These are phyloP conservation scores for Aepyceros melampus DNA, from an alignment of 2,113 vertebrate genomes.

Conservation along the genomic window DNA sequence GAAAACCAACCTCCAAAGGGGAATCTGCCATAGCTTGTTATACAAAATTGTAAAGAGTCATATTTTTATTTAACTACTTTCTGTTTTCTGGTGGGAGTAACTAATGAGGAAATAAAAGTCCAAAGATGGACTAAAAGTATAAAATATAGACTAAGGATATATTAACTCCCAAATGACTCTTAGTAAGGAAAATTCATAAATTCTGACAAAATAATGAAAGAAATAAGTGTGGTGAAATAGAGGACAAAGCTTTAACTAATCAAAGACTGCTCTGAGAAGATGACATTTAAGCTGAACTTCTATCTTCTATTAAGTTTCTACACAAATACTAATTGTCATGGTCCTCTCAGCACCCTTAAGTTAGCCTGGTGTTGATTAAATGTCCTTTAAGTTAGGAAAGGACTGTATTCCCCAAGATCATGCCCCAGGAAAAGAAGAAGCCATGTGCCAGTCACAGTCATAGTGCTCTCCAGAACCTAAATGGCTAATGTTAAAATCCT, in stretches of 20 bases:
- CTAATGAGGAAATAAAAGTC: neutral
- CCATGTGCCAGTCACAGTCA: neutral
- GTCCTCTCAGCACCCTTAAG: neutral
- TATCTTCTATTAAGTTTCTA: conserved; percentile 10
- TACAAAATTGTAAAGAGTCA: neutral
- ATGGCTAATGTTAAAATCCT: conserved; percentile 35
- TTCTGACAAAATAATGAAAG: conserved; percentile 10
- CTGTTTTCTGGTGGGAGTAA: neutral
- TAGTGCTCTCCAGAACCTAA: neutral
- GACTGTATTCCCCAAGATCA: conserved; percentile 31
- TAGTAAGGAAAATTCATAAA: neutral
- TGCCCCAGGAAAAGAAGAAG: neutral
- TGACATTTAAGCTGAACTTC: neutral
- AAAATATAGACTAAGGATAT: neutral
- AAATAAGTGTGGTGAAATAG: conserved; percentile 8
- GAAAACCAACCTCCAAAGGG: neutral
- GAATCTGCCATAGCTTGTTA: neutral
- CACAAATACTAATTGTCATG: neutral
- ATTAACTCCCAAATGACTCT: neutral
- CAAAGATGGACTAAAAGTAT: neutral
- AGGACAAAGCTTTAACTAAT: conserved; percentile 1
- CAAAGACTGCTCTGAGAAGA: neutral
- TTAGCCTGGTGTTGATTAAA: neutral
- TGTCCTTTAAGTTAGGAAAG: conserved; percentile 26
- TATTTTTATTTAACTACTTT: neutral